Evolutionary conservation across 2,113 vertebrate species (phyloP).

Genomic region (Crotalus tigris): DNA sequence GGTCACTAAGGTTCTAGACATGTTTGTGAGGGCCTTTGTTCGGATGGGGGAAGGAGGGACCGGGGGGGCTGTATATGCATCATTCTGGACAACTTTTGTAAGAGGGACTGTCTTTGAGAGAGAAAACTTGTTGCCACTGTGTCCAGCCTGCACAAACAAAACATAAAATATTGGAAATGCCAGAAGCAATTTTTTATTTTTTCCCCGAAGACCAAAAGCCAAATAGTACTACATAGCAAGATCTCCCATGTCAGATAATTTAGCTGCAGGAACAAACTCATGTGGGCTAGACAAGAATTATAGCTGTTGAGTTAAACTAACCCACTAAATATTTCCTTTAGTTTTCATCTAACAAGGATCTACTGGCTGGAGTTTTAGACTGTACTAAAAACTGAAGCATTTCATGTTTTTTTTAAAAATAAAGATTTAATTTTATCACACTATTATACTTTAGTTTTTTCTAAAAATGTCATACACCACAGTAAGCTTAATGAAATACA

Average conservation of each 20-base stretch:
- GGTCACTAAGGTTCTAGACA: slow-evolving; percentile 84
- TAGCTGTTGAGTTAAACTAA: neutral
- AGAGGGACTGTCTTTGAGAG: slow-evolving; percentile 82
- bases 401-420: neutral
- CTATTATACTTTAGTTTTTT: neutral
- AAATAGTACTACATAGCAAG: neutral
- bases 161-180: slow-evolving; percentile 20
- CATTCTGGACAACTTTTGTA: slow-evolving; percentile 97
- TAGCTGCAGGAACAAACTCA: neutral
- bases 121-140: slow-evolving; percentile 76
- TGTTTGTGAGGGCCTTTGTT: slow-evolving; percentile 74
- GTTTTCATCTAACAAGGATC: neutral
- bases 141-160: slow-evolving; percentile 69
- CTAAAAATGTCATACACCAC: neutral
- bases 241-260: neutral
- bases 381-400: neutral
- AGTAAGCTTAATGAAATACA: fast-evolving
- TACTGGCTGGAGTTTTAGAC: slow-evolving; percentile 6
- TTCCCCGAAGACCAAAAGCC: neutral
- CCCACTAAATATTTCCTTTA: neutral
- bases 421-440: slow-evolving; percentile 5
- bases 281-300: neutral
- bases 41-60: slow-evolving; percentile 70
- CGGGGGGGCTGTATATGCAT: slow-evolving; percentile 84
- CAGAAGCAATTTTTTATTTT: neutral